Conservation (phyloP, 2,797 vertebrate species). For the Cynopterus sphinx region DNA sequence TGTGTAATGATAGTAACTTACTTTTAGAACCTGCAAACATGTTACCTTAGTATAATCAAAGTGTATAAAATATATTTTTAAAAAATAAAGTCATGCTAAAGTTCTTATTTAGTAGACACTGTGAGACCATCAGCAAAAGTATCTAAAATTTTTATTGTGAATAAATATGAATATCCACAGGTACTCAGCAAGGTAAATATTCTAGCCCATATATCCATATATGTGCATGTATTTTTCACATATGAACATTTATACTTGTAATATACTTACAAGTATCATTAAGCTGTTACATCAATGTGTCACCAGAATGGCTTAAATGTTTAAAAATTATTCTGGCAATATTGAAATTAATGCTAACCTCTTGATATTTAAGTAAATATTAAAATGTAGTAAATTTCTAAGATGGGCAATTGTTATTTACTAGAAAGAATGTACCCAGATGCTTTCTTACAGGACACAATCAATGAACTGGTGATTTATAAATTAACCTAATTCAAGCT, state of each 20-base stretch:
- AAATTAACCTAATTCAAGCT: background rate
- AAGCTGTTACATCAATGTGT: background rate
- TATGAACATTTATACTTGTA: background rate
- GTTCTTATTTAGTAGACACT: background rate
- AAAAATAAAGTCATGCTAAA: background rate
- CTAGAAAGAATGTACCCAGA: background rate
- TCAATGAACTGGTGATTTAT: background rate
- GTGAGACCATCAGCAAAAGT: background rate
- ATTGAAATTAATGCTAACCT: background rate
- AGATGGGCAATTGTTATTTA: background rate
- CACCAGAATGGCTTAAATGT: background rate
- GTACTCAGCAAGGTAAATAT: background rate
- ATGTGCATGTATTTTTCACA: background rate
- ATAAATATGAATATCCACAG: background rate
- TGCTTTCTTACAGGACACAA: background rate
- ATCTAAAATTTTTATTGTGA: background rate
- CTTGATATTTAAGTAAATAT: background rate
- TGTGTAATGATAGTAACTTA: background rate
- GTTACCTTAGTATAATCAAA: background rate
- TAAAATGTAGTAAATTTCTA: background rate
- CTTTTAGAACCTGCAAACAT: background rate
- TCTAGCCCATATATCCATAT: background rate
- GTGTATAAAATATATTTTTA: background rate
- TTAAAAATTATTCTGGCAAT: background rate
- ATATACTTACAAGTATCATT: background rate